Base-by-base conservation (phyloP, 2,888 invertebrate genomes). In the Buathra laborator region DNA sequence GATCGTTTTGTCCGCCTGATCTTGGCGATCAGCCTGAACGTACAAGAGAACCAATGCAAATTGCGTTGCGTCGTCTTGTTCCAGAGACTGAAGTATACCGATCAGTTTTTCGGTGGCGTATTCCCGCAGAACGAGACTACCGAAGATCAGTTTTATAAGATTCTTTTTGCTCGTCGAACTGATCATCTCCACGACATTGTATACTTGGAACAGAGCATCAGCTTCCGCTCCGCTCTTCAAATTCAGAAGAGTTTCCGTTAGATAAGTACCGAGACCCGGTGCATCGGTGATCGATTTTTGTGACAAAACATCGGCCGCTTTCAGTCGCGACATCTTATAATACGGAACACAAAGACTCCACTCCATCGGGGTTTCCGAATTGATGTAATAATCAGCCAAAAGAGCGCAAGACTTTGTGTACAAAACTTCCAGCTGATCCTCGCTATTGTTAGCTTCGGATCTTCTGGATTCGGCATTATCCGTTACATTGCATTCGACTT, bases 81-180 rank as follows among this genome's bases (percentile, higher is more conserved):
- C 91, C 67, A 90, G 86, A 14, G 92, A 90, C 2, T 86, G 81
- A 68, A 95, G 91, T 62, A 95, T 93, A 56, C 93, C 92, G 19
- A 95, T 94, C 71, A 95, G 90, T 88, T 95, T 95, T 81, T 95
- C 95, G 0, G 95, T 95, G 0, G 95, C 94, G 85, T 95, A 95
- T 86, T 95, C 95, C 29, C 95, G 90, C 7, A 95, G 88, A 59
- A 95, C 94, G 12, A 93, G 92, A 82, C 95, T 95, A 81, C 94
- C 94, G 14, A 95, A 91, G 53, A 95, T 94, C 80, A 95, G 90
- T 87, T 94, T 94, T 3, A 95, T 93, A 19, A 95, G 90, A 86
- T 95, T 94, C 32, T 93, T 92, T 48, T 89, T 90, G 44, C 90
- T 90, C 37, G 92, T 89, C 62, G 87, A 86, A 3, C 90, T 87